These are phyloP conservation scores for Muscina levida DNA, from an alignment of 2,888 invertebrate genomes.

Conservation along the genomic window DNA sequence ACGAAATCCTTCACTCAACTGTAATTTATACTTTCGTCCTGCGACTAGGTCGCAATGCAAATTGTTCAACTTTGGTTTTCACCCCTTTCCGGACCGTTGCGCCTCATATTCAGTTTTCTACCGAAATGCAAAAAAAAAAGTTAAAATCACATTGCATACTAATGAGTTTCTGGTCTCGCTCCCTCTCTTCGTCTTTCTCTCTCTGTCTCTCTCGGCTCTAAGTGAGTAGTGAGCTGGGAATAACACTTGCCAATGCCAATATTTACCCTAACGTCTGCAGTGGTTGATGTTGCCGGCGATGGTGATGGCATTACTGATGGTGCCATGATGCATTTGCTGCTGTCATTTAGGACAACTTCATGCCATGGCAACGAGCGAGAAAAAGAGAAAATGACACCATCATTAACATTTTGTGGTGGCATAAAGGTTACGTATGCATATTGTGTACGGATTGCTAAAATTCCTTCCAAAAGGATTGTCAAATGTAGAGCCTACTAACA, in stretches of 20 bases:
- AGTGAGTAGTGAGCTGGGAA: too few relatives aligned
- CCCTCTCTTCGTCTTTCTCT: conserved; percentile 24
- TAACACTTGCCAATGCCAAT: conserved; percentile 28
- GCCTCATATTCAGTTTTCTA: background rate
- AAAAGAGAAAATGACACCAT: background rate
- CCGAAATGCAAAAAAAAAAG: conserved; percentile 17
- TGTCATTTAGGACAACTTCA: background rate
- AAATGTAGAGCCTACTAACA: too few relatives aligned
- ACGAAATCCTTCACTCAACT: conserved; percentile 44
- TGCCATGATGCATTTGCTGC: conserved; percentile 6
- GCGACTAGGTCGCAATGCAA: conserved; percentile 32
- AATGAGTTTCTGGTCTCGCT: conserved; percentile 48
- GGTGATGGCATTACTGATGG: background rate
- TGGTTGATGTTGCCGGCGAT: background rate
- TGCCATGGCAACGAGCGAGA: background rate
- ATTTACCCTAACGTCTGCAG: conserved; percentile 20
- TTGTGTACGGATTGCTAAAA: too few relatives aligned
- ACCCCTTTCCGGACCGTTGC: background rate
- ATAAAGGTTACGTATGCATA: too few relatives aligned
- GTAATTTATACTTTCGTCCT: conserved; percentile 50
- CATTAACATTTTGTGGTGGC: conserved; percentile 27
- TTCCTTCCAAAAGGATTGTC: too few relatives aligned
- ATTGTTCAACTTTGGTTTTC: conserved; percentile 12
- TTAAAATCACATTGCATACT: conserved; percentile 49
- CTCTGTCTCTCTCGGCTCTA: too few relatives aligned